Base-by-base conservation (phyloP, 2,888 invertebrate species). In the Opisthograptis luteolata region DNA sequence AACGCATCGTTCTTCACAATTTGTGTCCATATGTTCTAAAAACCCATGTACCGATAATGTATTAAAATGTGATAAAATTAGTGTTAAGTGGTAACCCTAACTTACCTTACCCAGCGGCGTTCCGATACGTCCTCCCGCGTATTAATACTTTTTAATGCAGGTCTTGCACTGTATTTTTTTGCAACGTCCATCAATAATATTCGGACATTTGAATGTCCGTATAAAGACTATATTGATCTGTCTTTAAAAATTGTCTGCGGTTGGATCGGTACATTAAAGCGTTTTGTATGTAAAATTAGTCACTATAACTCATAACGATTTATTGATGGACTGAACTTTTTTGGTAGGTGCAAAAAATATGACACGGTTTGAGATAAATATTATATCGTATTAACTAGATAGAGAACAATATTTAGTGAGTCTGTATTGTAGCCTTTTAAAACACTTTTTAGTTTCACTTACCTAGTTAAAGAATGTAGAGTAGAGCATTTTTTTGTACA, bases 61-160 rank as follows among this genome's bases (percentile, higher is more conserved):
- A n/a, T n/a, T n/a, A n/a, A n/a, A n/a, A n/a, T n/a, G n/a, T n/a
- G n/a, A n/a, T n/a, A n/a, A n/a, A n/a, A n/a, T n/a, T n/a, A n/a
- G n/a, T n/a, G n/a, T n/a, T n/a, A n/a, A 24, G 49, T 24, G 30
- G 20, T 14, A 41, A 20, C 50, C 50, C 50, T 51, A 40, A 8
- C 10, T 47, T 53, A 56, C 57, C 48, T n/a, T 37, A 49, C 60
- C 71, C 70, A 68, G 57, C 60, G 64, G 69, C 71, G 55, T 57
- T 68, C 55, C 70, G 68, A 73, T 73, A 71, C 74, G 73, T 73
- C 83, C 75, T 86, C 86, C 35, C 84, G 83, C 79, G 76, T 83
- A 87, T 87, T 87, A 85, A 82, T 84, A 84, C 81, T 87, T 85
- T 84, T 89, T 87, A 87, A 87, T 86, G 80, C 87, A 87, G 81